Conservation (phyloP, 2,888 invertebrate genomes). For the Lomographa bimaculata region DNA sequence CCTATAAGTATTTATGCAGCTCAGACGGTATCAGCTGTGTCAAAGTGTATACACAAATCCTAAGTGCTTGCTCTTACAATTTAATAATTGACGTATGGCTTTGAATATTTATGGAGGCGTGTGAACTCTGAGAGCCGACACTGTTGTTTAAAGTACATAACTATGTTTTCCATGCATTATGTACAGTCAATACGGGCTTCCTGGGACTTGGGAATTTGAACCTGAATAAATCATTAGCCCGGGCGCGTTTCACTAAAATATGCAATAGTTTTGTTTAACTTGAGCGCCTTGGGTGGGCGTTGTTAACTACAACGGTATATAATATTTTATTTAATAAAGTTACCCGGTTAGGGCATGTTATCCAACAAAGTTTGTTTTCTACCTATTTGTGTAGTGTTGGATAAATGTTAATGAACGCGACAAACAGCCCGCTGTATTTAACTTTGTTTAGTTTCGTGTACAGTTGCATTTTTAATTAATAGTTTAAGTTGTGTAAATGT, state of each 20-base stretch:
- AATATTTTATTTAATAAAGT: conserved; percentile 78
- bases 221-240: conserved; percentile 76
- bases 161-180: conserved; percentile 64
- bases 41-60: conserved; percentile 6
- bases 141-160: conserved; percentile 36
- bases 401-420: conserved; percentile 68
- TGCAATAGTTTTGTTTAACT: conserved; percentile 80
- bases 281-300: conserved; percentile 65
- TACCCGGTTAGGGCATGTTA: conserved; percentile 55
- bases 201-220: conserved; percentile 69
- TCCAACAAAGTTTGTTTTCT: conserved; percentile 62
- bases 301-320: conserved; percentile 66
- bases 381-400: conserved; percentile 53
- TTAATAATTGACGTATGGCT: conserved; percentile 25
- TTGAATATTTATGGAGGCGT: conserved; percentile 25
- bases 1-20: no score
- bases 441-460: conserved; percentile 49
- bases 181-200: conserved; percentile 67
- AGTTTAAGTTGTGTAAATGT: conserved; percentile 11
- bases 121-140: conserved; percentile 23
- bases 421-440: conserved; percentile 52
- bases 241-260: conserved; percentile 75
- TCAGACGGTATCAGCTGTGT: conserved; percentile 3
- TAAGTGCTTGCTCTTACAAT: conserved; percentile 21
- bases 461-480: conserved; percentile 57